Base-by-base conservation (phyloP, 2,113 vertebrate genomes). In the Alethe diademata region DNA sequence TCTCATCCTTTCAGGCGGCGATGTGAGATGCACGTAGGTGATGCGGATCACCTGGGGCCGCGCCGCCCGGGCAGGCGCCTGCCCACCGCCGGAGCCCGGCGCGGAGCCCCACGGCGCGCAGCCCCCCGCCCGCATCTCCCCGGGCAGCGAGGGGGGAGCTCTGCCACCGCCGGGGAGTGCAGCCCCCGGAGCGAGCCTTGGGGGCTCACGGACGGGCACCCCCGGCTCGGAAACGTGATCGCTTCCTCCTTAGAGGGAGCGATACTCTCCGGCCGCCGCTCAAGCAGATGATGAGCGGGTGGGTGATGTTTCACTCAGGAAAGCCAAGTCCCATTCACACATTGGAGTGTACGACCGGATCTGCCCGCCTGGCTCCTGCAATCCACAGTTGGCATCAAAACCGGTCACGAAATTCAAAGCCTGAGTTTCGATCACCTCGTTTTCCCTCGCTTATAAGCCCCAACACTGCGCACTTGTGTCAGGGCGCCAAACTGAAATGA, bases 41-140 rank as follows among this genome's bases (percentile, higher is more conserved):
- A 67, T 73, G 90, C 78, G 23, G 40, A 92, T 97, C 97, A 98
- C 98, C 98, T 98, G 98, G 95, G 95, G 90, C 82, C 71, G 92
- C 91, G 83, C 91, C 72, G 93, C 88, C 88, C 64, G 51, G 85
- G 69, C 92, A 33, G 94, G 51, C 76, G 61, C 86, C 89, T 93
- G 82, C 93, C 93, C 89, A 80, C 64, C 71, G 51, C 86, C 43
- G n/a, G 28, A 78, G 86, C 84, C 38, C 72, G 62, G 62, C 45
- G 45, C 65, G 28, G 65, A 91, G 85, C 92, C 75, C 90, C 75
- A 8, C 50, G 70, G 80, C 8, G 75, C 50, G 73, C 85, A 75
- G 89, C 51, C 72, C 72, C 85, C 72, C 64, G 8, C 64, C 91
- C 40, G 76, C 93, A 86, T 87, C 48, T 24, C 38, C 36, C 42